Base-by-base conservation (phyloP, 2,888 invertebrate species). In the Kuschelorhynchus macadamiae region DNA sequence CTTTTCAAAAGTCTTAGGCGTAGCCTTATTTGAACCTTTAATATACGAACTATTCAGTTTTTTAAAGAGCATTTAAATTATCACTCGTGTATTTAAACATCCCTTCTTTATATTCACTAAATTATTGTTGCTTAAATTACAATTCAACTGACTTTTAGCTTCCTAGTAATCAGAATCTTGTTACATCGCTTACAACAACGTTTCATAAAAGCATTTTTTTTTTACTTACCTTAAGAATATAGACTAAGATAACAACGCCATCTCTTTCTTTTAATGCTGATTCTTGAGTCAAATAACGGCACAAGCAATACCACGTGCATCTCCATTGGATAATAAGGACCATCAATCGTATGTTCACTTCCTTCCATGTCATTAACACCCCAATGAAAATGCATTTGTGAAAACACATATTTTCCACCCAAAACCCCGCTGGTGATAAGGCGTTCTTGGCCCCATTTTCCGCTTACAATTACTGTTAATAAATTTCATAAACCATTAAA, bases 361-460 rank as follows among this genome's bases (percentile, higher is more conserved):
- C 91, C 91, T 69, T 86, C 85, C 82, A 86, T 85, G 78, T 88
- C 85, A 67, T 86, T 83, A 0, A 81, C 75, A 0, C 91, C 90
- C 91, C 91, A 91, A 77, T 91, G 91, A 76, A 91, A 89, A 79
- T 91, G 91, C 33, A 90, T 81, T 79, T 91, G 90, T 0, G 90
- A 88, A 53, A 91, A 85, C 0, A 88, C 82, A 72, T 90, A 90
- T 46, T 87, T 88, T 7, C 87, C 87, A 2, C 82, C 62, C 42
- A 91, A 84, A 0, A 89, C 89, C 0, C 91, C 91, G 0, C 86
- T 87, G 57, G 84, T 82, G 41, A 91, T 72, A 0, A 91, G 90
- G 1, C 87, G 79, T 33, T 88, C 87, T 3, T 86, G 81, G 41
- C 81, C 83, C 90, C 90, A 91, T 81, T 88, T 89, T 1, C 87